These are phyloP conservation scores for Procambarus virginalis DNA, from an alignment of 1,140 invertebrate genomes.

Conservation along the genomic window DNA sequence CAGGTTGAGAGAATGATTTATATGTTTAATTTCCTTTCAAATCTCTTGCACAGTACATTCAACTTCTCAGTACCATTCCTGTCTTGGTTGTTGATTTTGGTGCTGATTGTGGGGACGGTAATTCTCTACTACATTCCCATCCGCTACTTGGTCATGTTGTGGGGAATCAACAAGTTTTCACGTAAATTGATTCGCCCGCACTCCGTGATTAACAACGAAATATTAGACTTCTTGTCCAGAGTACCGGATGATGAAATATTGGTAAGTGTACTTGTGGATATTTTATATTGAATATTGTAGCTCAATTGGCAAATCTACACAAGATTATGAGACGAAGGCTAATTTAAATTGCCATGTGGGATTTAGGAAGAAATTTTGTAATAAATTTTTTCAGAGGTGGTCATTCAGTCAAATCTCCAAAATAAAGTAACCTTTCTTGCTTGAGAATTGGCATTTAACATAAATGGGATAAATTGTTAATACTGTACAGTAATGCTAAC, in stretches of 20 bases:
- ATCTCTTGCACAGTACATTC: slow-evolving; percentile 83
- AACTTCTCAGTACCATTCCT: slow-evolving; percentile 98
- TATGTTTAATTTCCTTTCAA: not conserved
- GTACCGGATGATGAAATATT: slow-evolving; percentile 96
- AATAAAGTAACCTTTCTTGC: too few relatives aligned
- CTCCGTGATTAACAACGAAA: slow-evolving; percentile 97
- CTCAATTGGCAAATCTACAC: too few relatives aligned
- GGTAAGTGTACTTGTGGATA: slow-evolving; percentile 42
- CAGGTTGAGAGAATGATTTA: too few relatives aligned
- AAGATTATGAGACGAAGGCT: too few relatives aligned
- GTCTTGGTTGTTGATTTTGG: slow-evolving; percentile 91
- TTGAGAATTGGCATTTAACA: too few relatives aligned
- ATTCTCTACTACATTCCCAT: slow-evolving; percentile 94
- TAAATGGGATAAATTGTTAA: too few relatives aligned
- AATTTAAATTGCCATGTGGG: too few relatives aligned
- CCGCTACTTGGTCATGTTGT: slow-evolving; percentile 93
- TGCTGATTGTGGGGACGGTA: slow-evolving; percentile 81
- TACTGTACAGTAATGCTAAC: too few relatives aligned
- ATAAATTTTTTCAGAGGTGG: too few relatives aligned
- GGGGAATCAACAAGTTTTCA: slow-evolving; percentile 98
- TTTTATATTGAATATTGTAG: too few relatives aligned
- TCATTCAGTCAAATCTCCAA: too few relatives aligned
- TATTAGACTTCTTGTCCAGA: slow-evolving; percentile 94
- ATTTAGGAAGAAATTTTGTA: too few relatives aligned
- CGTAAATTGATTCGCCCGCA: slow-evolving; percentile 94